phyloP scores from a whole-genome alignment of 2,113 vertebrate genomes.

The Canis aureus region DNA sequence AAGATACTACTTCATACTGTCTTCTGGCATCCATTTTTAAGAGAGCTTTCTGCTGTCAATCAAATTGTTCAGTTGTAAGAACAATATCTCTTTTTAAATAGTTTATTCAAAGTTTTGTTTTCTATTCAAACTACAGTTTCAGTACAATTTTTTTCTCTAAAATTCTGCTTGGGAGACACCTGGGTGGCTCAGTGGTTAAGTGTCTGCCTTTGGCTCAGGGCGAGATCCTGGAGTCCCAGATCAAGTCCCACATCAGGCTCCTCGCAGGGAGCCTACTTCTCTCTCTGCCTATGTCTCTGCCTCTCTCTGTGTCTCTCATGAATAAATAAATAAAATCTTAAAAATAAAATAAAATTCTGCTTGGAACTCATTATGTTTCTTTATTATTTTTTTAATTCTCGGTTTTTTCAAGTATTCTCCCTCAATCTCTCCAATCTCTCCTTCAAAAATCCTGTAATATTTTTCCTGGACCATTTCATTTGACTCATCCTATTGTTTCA shows the following conservation, averaged over 20 bases:
- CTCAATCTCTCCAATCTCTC: background rate
- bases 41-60: background rate
- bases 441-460: background rate
- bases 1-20: background rate
- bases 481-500: background rate
- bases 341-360: background rate
- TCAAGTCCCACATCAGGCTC: no score
- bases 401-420: background rate
- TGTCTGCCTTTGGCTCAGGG: no score
- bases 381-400: background rate
- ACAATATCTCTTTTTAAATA: background rate
- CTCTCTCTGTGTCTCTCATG: no score
- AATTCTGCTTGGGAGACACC: background rate
- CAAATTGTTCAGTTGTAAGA: background rate
- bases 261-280: no score
- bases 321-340: no score
- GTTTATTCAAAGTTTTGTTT: background rate
- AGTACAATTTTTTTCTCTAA: background rate
- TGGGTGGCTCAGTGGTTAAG: no score
- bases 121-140: background rate
- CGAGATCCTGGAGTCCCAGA: no score
- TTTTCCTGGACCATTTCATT: background rate
- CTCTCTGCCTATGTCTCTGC: no score
- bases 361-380: conserved; percentile 29
- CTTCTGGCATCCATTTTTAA: conserved; percentile 25